phyloP scores from a whole-genome alignment of 2,113 vertebrate genomes.

The Nipponia nippon region DNA sequence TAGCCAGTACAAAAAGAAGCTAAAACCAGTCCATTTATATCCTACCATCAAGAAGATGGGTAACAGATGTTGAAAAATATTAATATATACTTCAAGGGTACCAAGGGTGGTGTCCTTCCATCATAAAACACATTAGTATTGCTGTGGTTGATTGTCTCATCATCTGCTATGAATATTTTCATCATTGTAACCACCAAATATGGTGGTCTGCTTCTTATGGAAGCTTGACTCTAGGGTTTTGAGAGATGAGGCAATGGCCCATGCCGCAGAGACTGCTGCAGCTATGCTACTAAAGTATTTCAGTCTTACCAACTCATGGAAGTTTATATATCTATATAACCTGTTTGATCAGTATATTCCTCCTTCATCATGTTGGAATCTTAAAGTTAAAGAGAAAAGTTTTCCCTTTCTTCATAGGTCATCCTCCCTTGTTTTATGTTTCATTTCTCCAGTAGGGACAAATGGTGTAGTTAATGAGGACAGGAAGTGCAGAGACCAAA shows the following conservation, averaged over 20 bases:
- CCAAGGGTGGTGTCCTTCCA: not conserved
- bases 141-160: not conserved
- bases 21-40: not conserved
- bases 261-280: not conserved
- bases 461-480: not conserved
- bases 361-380: not conserved
- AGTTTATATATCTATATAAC: not conserved
- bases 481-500: not conserved
- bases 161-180: not conserved
- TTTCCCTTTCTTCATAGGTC: not conserved
- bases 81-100: not conserved
- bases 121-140: conserved; percentile 10
- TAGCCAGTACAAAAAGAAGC: not conserved
- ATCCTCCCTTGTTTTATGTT: not conserved
- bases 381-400: not conserved
- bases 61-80: conserved; percentile 31
- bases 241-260: not conserved
- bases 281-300: not conserved
- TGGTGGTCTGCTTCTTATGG: not conserved
- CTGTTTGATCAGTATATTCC: not conserved
- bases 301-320: not conserved
- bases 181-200: not conserved
- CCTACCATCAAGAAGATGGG: not conserved
- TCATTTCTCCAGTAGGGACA: not conserved
- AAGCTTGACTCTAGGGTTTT: not conserved